Conservation (phyloP, 1,140 invertebrate genomes). For the Caligus rogercresseyi region DNA sequence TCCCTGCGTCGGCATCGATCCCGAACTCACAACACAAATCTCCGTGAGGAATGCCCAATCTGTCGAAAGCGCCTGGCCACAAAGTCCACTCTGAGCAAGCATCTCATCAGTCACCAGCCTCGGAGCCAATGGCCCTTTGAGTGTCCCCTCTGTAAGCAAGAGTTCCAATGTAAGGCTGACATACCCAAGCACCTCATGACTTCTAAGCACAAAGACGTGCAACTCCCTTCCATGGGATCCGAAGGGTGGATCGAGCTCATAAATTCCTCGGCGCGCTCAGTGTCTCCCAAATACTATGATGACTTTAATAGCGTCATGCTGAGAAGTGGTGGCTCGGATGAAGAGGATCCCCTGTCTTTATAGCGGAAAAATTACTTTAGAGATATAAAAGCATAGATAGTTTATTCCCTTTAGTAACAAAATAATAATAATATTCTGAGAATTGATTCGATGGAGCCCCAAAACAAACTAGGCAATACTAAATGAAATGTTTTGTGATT, state of each 20-base stretch:
- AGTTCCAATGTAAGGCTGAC: constrained; percentile 9
- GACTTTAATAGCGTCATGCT: too few relatives aligned
- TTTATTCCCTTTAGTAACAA: too few relatives aligned
- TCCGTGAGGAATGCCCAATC: constrained; percentile 3
- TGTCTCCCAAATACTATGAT: too few relatives aligned
- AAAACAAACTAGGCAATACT: too few relatives aligned
- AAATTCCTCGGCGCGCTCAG: not conserved
- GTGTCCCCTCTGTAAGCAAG: constrained; percentile 12
- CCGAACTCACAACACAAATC: constrained; percentile 5
- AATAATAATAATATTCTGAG: too few relatives aligned
- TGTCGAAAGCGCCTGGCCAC: constrained; percentile 11
- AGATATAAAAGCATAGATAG: too few relatives aligned
- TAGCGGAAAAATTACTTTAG: too few relatives aligned
- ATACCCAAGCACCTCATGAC: constrained; percentile 3
- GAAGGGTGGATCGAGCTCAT: constrained; percentile 5
- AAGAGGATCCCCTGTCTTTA: too few relatives aligned
- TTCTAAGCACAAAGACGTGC: not conserved
- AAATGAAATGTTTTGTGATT: too few relatives aligned
- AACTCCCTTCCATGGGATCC: constrained; percentile 1
- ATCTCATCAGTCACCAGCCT: constrained; percentile 4
- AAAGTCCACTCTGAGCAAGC: not conserved
- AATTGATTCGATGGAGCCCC: too few relatives aligned
- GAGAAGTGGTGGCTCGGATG: too few relatives aligned
- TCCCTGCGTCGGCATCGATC: not conserved
- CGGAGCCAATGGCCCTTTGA: constrained; percentile 8